Evolutionary conservation across 2,797 vertebrate species (phyloP), one percentile per base, ranked within the genome.

Genomic region (Sorex maritimensis): DNA sequence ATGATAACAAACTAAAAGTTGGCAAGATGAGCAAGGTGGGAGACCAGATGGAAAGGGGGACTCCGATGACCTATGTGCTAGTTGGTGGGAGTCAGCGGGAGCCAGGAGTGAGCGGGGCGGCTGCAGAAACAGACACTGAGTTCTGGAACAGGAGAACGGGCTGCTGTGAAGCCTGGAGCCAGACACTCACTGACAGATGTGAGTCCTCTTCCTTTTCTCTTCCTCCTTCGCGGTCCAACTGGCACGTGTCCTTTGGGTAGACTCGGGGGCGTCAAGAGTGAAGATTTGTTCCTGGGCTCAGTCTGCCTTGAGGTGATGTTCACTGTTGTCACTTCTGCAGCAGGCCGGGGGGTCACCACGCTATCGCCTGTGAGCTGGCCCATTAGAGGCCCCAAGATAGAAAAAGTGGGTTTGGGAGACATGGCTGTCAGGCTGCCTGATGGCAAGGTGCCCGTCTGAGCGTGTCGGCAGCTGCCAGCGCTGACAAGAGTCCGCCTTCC

Each of bases 401-500:
- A 49, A 92, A 79, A 84, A 65, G 75, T 38, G 21, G 5, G 65
- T 93, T 91, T 44, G 72, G 69, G 55, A 86, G 61, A 67, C 84
- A 72, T 77, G 52, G 14, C 86, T 73, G 83, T 94, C 82, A 30
- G 81, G 73, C 72, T 81, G n/a, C 90, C 85, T 81, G 82, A 72
- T 15, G 38, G 82, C 0, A 1, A 83, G 90, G 71, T 44, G 61
- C 74, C 93, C 90, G 65, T 82, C 67, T 92, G 86, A 96, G 81
- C 19, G 0, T 92, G 90, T 92, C 90, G 46, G 41, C 81, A 12
- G 34, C 55, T 61, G 88, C 91, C 41, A 81, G 83, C 34, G 1
- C 82, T 85, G 92, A 94, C 90, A 80, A 82, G 86, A 0, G 11
- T 49, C 6, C 44, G 90, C 68, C 87, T 90, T 24, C 34, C 61